phyloP scores from a whole-genome alignment of 2,888 invertebrate genomes.

The Rhingia campestris region DNA sequence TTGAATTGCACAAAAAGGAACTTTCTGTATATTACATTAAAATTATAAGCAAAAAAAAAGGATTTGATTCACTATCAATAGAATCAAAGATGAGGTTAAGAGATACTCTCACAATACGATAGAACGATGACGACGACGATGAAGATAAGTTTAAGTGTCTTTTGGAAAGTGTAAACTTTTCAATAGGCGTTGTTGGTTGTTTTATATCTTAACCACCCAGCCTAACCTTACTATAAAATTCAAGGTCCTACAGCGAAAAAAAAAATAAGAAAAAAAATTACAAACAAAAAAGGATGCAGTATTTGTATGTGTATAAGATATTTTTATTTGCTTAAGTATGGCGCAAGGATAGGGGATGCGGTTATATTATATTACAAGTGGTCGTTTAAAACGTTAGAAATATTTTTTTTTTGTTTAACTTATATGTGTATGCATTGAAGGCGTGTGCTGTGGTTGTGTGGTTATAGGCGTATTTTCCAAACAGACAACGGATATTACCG shows the following conservation, averaged over 20 bases:
- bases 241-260: slow-evolving; percentile 54
- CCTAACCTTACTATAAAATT: slow-evolving; percentile 68
- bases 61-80: slow-evolving; percentile 71
- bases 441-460: slow-evolving; percentile 24
- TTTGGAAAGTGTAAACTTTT: slow-evolving; percentile 72
- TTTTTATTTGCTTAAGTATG: slow-evolving; percentile 63
- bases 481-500: slow-evolving; percentile 20
- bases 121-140: slow-evolving; percentile 67
- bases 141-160: slow-evolving; percentile 63
- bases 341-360: slow-evolving; percentile 61
- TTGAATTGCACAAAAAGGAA: slow-evolving; percentile 53
- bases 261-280: slow-evolving; percentile 17
- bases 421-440: slow-evolving; percentile 16
- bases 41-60: slow-evolving; percentile 51
- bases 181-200: slow-evolving; percentile 70
- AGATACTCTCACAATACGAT: slow-evolving; percentile 56
- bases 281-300: neutral
- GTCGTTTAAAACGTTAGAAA: slow-evolving; percentile 61
- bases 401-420: slow-evolving; percentile 52
- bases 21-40: slow-evolving; percentile 56
- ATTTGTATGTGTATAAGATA: slow-evolving; percentile 41
- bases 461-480: neutral
- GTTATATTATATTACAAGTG: slow-evolving; percentile 65
- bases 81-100: slow-evolving; percentile 74
- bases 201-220: slow-evolving; percentile 66